Evolutionary conservation across 2,113 vertebrate genomes (phyloP).

Genomic region (Centrocercus urophasianus): DNA sequence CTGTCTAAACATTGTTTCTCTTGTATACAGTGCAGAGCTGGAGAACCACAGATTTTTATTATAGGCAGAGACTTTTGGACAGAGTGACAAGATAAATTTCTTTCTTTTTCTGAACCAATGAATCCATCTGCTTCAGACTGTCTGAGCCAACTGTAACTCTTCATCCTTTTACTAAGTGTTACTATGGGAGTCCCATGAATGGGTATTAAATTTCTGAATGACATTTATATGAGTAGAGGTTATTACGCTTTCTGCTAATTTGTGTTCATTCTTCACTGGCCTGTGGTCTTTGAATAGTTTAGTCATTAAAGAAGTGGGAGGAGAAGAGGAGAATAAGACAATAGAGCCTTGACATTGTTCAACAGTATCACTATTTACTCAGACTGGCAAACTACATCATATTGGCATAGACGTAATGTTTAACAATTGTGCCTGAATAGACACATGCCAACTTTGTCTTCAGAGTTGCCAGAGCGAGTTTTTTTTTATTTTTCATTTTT

Average conservation of each 20-base stretch:
- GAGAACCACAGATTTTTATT: not conserved
- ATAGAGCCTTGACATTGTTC: not conserved
- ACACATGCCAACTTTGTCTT: not conserved
- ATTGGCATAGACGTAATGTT: not conserved
- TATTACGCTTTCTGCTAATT: not conserved
- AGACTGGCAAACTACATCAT: not conserved
- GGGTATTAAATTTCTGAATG: not conserved
- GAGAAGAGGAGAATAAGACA: not conserved
- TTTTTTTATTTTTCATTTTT: not conserved
- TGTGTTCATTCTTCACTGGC: not conserved
- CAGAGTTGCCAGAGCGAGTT: not conserved
- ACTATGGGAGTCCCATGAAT: not conserved
- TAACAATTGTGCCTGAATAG: not conserved
- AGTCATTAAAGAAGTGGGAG: not conserved
- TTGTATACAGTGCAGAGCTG: fast-evolving
- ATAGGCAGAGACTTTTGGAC: not conserved
- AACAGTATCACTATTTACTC: not conserved
- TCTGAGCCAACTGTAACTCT: not conserved
- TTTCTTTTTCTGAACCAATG: not conserved
- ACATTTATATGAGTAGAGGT: not conserved
- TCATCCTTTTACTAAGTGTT: not conserved
- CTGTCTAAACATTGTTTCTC: not conserved
- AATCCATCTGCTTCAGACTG: not conserved
- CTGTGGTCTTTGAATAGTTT: not conserved
- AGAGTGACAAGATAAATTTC: not conserved